Evolutionary conservation across 2,113 vertebrate genomes (phyloP).

Genomic region (Centropus unirufus): DNA sequence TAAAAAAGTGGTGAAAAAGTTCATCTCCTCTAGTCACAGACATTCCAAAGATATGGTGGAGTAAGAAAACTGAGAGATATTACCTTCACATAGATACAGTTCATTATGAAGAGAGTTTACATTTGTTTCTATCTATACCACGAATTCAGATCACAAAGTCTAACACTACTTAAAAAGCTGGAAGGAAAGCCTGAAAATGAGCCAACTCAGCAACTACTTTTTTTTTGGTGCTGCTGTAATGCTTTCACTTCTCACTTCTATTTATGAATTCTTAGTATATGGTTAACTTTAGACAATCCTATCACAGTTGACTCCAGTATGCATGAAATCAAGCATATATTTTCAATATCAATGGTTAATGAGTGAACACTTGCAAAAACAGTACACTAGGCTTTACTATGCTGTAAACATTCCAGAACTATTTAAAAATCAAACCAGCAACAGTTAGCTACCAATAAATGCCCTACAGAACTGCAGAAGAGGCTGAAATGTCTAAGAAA

Average conservation of each 20-base stretch:
- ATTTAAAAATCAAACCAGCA: not conserved
- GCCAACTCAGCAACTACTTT: not conserved
- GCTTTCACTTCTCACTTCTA: not conserved
- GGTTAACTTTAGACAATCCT: conserved; percentile 11
- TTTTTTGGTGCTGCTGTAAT: not conserved
- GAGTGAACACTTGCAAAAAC: not conserved
- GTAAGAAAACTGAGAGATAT: not conserved
- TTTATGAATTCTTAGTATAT: not conserved
- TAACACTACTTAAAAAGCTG: not conserved
- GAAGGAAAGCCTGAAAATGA: conserved; percentile 13
- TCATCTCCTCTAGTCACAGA: not conserved
- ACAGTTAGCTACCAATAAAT: not conserved
- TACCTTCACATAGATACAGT: not conserved
- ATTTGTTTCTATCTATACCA: not conserved
- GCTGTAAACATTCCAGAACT: not conserved
- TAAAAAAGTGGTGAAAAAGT: not conserved
- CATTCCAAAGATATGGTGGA: not conserved
- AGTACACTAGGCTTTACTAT: not conserved
- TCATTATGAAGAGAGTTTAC: not conserved
- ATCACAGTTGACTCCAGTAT: not conserved
- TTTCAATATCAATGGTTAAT: not conserved
- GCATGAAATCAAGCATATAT: not conserved
- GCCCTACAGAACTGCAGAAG: not conserved
- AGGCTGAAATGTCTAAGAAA: not conserved
- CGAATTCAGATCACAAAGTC: conserved; percentile 1